Percentiles rank a stretch among this genome's conserved stretches.
These are phyloP conservation scores for Pseudorhombus dupliciocellatus DNA, from an alignment of 2,113 vertebrate species.

Conservation along the genomic window DNA sequence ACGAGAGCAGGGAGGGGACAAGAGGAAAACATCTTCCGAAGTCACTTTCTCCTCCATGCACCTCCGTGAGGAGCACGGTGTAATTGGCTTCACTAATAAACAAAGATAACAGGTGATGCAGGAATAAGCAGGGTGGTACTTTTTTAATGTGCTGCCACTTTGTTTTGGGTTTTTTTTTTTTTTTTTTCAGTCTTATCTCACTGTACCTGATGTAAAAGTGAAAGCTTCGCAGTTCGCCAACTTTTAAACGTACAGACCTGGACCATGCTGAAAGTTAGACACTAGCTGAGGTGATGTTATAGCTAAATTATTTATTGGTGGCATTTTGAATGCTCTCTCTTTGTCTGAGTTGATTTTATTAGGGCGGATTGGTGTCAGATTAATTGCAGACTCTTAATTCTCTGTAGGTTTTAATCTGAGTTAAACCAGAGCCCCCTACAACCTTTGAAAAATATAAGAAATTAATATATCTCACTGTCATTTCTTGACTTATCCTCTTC, in stretches of 20 bases:
- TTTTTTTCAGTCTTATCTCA: slow-evolving; percentile 24
- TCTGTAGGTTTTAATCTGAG: too few species aligned
- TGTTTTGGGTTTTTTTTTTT: too few species aligned
- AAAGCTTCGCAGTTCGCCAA: not conserved
- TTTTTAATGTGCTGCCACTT: slow-evolving; percentile 24
- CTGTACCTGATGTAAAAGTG: not conserved
- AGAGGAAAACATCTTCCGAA: slow-evolving; percentile 45
- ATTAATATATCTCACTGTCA: too few species aligned
- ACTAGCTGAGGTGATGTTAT: not conserved
- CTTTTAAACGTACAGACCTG: slow-evolving; percentile 2
- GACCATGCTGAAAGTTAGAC: not conserved
- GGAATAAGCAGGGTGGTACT: slow-evolving; percentile 1
- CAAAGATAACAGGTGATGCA: slow-evolving; percentile 51
- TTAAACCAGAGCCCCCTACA: too few species aligned
- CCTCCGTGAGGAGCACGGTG: slow-evolving; percentile 44
- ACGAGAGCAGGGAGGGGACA: slow-evolving; percentile 43
- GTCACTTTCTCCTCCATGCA: slow-evolving; percentile 34
- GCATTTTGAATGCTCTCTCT: not conserved
- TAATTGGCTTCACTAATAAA: slow-evolving; percentile 63
- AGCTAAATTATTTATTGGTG: not conserved
- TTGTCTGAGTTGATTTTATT: too few species aligned
- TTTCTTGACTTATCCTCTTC: too few species aligned
- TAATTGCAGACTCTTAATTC: too few species aligned
- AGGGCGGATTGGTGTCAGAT: too few species aligned
- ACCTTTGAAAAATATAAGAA: too few species aligned